Evolutionary conservation across 1,140 invertebrate species (phyloP).

Genomic region (Eumeta japonica): DNA sequence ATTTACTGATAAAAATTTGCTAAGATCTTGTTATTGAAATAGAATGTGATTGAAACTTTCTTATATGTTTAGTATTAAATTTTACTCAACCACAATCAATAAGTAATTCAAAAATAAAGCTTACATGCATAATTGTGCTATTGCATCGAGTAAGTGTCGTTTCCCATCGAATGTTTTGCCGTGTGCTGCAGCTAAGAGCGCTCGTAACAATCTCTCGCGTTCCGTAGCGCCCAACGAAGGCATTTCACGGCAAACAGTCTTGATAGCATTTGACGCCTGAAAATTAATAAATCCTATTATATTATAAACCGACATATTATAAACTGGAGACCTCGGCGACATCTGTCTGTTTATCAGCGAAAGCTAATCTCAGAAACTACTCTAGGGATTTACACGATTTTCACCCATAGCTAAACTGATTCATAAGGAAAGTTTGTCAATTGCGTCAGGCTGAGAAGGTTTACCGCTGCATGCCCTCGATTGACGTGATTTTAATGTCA

Average conservation of each 20-base stretch:
- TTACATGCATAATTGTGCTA: constrained; percentile 74
- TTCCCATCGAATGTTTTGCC: constrained; percentile 90
- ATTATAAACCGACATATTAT: too few species aligned
- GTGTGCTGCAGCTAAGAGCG: constrained; percentile 70
- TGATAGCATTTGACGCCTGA: constrained; percentile 76
- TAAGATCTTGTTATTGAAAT: not conserved
- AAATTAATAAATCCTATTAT: constrained; percentile 11
- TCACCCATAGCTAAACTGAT: too few species aligned
- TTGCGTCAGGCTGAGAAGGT: too few species aligned
- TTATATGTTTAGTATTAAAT: too few species aligned
- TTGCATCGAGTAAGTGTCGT: constrained; percentile 73
- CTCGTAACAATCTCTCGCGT: constrained; percentile 65
- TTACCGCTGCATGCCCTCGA: too few species aligned
- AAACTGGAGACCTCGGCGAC: too few species aligned
- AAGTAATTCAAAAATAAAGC: constrained; percentile 19
- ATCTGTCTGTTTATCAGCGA: too few species aligned
- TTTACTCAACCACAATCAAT: not conserved
- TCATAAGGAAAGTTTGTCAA: too few species aligned
- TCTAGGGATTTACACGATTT: too few species aligned
- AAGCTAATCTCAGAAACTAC: too few species aligned
- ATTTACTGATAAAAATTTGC: not conserved
- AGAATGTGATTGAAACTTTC: too few species aligned
- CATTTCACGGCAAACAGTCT: constrained; percentile 75
- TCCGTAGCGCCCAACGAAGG: constrained; percentile 62
- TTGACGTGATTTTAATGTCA: too few species aligned